phyloP scores from a whole-genome alignment of 2,797 vertebrate species.

The Cuniculus paca region DNA sequence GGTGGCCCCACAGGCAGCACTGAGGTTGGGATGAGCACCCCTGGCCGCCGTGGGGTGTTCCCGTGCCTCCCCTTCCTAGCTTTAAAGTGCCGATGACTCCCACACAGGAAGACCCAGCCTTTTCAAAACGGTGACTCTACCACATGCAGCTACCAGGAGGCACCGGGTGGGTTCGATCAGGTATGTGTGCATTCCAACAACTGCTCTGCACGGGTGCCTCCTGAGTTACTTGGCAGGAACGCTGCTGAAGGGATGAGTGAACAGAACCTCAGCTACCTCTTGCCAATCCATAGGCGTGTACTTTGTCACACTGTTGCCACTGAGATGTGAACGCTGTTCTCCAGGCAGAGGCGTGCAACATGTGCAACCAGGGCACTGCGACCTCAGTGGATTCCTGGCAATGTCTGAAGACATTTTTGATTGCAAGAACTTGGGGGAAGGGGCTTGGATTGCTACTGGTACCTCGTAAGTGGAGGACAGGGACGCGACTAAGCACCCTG shows the following conservation, averaged over 20 bases:
- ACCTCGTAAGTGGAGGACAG: neutral
- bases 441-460: neutral
- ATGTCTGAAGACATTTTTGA: slow-evolving; percentile 6
- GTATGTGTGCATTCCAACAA: neutral
- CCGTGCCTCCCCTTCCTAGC: neutral
- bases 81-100: neutral
- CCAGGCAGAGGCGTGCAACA: neutral
- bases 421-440: neutral
- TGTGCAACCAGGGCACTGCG: neutral
- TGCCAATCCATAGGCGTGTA: neutral
- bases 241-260: slow-evolving; percentile 3
- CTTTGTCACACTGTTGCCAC: neutral
- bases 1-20: neutral
- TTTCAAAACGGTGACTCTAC: slow-evolving; percentile 10
- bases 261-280: neutral
- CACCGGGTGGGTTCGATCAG: neutral
- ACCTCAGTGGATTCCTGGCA: neutral
- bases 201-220: neutral
- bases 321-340: neutral
- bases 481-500: neutral
- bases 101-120: neutral
- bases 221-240: slow-evolving; percentile 3
- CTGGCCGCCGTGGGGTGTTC: neutral
- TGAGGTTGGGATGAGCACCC: neutral
- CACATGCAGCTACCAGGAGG: neutral